Percentiles rank a stretch among this genome's conserved stretches.
These are phyloP conservation scores for Conger conger DNA, from an alignment of 2,113 vertebrate species.

Conservation along the genomic window DNA sequence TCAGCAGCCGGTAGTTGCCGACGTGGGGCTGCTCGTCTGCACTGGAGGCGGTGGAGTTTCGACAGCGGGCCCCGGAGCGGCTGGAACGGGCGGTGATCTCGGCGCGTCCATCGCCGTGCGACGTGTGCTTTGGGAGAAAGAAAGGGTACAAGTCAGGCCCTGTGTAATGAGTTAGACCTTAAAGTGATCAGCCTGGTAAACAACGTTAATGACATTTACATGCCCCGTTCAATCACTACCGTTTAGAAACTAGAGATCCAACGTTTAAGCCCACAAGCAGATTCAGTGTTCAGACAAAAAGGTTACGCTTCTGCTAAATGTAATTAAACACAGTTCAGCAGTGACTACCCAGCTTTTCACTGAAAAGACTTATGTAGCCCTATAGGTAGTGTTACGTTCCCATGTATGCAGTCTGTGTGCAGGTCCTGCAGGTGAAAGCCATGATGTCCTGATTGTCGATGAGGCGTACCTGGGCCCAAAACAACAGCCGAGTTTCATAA, in stretches of 20 bases:
- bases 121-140: slow-evolving; percentile 78
- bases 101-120: slow-evolving; percentile 85
- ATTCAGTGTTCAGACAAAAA: background rate
- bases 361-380: too few relatives aligned
- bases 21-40: slow-evolving; percentile 91
- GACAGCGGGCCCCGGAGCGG: slow-evolving; percentile 84
- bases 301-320: too few relatives aligned
- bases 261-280: background rate
- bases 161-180: background rate
- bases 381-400: too few relatives aligned
- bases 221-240: background rate
- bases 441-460: too few relatives aligned
- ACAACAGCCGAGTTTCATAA: too few relatives aligned
- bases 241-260: background rate
- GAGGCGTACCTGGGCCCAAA: too few relatives aligned
- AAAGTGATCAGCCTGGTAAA: background rate
- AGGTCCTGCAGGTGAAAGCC: too few relatives aligned
- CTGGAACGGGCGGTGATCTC: slow-evolving; percentile 80
- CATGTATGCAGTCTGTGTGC: too few relatives aligned
- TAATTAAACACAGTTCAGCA: too few relatives aligned
- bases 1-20: slow-evolving; percentile 95
- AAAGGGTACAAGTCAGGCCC: too few relatives aligned
- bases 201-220: background rate
- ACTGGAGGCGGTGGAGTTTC: slow-evolving; percentile 82
- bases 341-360: too few relatives aligned